Base-by-base conservation (phyloP, 2,888 invertebrate genomes). In the Meteorus colon region DNA sequence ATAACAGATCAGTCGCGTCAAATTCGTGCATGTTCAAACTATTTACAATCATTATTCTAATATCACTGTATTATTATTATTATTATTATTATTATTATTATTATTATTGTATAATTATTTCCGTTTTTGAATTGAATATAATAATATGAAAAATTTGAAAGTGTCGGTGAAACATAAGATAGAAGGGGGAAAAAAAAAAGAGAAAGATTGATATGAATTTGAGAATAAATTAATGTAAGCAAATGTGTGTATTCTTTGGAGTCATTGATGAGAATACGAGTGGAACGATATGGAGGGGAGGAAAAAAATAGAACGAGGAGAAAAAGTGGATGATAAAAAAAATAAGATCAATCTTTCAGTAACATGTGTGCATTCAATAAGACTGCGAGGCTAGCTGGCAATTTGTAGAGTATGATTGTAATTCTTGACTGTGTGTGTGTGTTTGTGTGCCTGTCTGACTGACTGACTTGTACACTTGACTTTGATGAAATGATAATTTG, bases 1-100 rank as follows among this genome's bases (percentile, higher is more conserved):
- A 19, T n/a, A 66, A 51, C 31, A 48, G 63, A 10, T 76, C 67
- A 55, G 63, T 59, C 62, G 70, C 77, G 77, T 82, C 81, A 84
- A 82, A 82, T 84, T 83, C 83, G 82, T 86, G 86, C 88, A 87
- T 88, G 88, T 86, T 87, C 87, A 72, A 72, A 85, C 84, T 84
- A 87, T 87, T 86, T 65, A 70, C 70, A 75, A 75, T 75, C 79
- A 86, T 80, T 81, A 86, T 86, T 86, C 19, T 29, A 51, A 48
- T 31, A 68, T 41, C 80, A 85, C 80, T 81, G 83, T 83, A 82
- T 84, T 85, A 84, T 85, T 84, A 81, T 82, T 82, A 82, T 84
- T 85, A 84, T 85, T 84, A 81, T 81, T 82, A n/a, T n/a, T 83
- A 82, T 84, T 85, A 84, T 85, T 84, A 81, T 82, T 82, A 82